Percentiles rank a stretch among this genome's conserved stretches.
Conservation (phyloP, 2,888 invertebrate species). For the Brassicogethes aeneus region DNA sequence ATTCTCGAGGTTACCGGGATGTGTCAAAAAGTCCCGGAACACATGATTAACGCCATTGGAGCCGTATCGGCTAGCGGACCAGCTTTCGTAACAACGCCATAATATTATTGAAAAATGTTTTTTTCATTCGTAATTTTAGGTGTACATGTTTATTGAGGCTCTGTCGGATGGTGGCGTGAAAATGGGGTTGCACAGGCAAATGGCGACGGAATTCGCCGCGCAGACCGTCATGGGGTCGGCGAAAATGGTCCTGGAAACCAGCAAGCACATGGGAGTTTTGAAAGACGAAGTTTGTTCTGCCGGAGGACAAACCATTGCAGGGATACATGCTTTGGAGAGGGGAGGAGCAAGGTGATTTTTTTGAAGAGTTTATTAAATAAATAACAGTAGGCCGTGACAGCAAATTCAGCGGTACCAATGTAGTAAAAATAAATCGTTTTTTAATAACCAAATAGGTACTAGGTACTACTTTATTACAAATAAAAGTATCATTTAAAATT, state of each 20-base stretch:
- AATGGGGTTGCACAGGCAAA: conserved; percentile 75
- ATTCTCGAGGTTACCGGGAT: conserved; percentile 56
- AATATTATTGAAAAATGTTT: background rate
- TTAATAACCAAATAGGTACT: no score
- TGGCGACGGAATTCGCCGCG: conserved; percentile 72
- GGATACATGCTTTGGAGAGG: conserved; percentile 72
- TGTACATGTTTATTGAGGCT: conserved; percentile 82
- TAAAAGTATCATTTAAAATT: background rate
- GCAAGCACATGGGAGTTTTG: conserved; percentile 66
- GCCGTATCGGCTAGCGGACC: conserved; percentile 82
- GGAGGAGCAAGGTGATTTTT: conserved; percentile 62
- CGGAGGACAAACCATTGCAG: conserved; percentile 83
- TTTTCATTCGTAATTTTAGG: conserved; percentile 40
- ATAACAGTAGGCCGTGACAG: no score
- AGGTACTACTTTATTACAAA: no score
- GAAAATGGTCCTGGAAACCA: conserved; percentile 68
- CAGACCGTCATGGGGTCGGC: conserved; percentile 74
- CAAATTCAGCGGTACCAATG: no score
- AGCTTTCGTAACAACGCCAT: conserved; percentile 64
- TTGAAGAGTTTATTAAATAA: no score
- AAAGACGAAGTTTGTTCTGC: conserved; percentile 85
- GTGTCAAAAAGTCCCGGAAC: conserved; percentile 66
- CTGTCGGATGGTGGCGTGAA: conserved; percentile 89
- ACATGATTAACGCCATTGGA: conserved; percentile 67
- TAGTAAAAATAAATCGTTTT: no score